Conservation (phyloP, 2,888 invertebrate species). For the Scaptomyza caliginosa region DNA sequence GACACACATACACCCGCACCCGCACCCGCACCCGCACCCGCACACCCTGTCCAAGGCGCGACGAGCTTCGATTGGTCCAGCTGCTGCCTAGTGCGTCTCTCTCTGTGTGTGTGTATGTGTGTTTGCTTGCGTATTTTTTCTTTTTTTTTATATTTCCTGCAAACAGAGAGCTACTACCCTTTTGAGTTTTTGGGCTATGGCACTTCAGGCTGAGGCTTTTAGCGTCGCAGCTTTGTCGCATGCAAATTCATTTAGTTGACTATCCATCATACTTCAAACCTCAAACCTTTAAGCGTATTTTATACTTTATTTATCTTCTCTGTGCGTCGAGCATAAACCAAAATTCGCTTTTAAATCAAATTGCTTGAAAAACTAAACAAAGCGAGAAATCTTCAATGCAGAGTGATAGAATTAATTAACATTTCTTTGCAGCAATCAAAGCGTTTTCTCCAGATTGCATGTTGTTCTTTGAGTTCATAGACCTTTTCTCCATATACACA, state of each 20-base stretch:
- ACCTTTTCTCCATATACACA: slow-evolving; percentile 28
- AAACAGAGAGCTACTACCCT: slow-evolving; percentile 18
- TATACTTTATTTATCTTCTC: too few species aligned
- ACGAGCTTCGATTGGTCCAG: slow-evolving; percentile 74
- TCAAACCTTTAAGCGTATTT: not conserved
- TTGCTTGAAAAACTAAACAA: too few species aligned
- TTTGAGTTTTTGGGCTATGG: slow-evolving; percentile 28
- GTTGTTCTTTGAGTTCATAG: not conserved
- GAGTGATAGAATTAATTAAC: not conserved
- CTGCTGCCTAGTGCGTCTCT: slow-evolving; percentile 55
- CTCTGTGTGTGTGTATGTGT: slow-evolving; percentile 26
- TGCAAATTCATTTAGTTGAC: slow-evolving; percentile 70
- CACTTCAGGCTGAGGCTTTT: slow-evolving; percentile 60
- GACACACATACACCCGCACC: slow-evolving; percentile 20
- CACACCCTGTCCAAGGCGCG: slow-evolving; percentile 42
- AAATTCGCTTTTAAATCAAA: too few species aligned
- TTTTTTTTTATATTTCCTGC: slow-evolving; percentile 51
- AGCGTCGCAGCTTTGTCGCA: slow-evolving; percentile 66
- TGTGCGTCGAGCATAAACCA: too few species aligned
- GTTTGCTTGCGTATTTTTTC: slow-evolving; percentile 20
- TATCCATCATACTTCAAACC: slow-evolving; percentile 53
- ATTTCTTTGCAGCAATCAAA: too few species aligned
- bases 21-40: not conserved
- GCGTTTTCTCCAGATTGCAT: not conserved
- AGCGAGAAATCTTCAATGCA: not conserved